Percentiles rank a stretch among this genome's conserved stretches.
Conservation (phyloP, 2,888 invertebrate species). For the Gisinianus flammeolus region DNA sequence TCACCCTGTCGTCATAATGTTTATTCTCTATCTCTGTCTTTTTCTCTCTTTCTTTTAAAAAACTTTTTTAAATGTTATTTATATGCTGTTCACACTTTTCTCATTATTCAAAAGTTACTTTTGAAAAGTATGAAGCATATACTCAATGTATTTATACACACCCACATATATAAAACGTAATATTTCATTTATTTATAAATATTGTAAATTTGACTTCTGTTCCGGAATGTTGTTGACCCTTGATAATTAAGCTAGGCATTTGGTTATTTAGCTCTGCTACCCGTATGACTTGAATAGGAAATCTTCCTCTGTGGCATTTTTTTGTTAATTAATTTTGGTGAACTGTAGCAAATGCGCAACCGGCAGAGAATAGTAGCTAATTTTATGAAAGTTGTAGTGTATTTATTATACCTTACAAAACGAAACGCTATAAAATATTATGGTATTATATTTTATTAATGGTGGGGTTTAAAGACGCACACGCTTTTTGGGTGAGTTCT, state of each 20-base stretch:
- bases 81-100: neutral
- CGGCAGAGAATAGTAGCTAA: conserved; percentile 27
- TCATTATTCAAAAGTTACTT: no score
- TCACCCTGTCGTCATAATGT: conserved; percentile 33
- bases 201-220: neutral
- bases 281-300: conserved; percentile 5
- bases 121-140: no score
- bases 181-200: no score
- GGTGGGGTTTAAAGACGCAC: conserved; percentile 52
- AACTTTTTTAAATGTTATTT: no score
- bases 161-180: no score
- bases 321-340: conserved; percentile 22
- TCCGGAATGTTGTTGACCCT: no score
- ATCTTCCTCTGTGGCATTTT: neutral
- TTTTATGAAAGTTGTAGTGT: conserved; percentile 36
- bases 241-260: neutral
- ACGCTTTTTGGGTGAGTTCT: conserved; percentile 54
- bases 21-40: neutral
- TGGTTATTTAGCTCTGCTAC: conserved; percentile 11
- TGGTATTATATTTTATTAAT: conserved; percentile 37
- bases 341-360: conserved; percentile 19
- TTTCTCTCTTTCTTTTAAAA: neutral
- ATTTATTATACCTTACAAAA: conserved; percentile 19
- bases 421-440: conserved; percentile 20
- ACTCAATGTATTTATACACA: no score